phyloP scores from a whole-genome alignment of 2,113 vertebrate species.

The Nicator chloris region DNA sequence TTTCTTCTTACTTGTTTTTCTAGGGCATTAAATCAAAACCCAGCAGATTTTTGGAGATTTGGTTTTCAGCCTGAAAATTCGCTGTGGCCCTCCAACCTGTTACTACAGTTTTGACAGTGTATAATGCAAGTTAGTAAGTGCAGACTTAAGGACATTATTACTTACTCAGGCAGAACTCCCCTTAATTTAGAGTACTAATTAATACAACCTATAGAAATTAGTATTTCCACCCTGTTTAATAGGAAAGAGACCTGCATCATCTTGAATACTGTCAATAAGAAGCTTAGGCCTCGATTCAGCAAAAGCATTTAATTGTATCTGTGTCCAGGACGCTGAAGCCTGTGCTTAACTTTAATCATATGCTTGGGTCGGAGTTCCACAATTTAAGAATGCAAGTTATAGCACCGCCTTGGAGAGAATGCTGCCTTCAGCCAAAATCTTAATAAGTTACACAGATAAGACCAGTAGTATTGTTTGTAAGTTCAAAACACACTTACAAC shows the following conservation, averaged over 20 bases:
- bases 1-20: not conserved
- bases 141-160: not conserved
- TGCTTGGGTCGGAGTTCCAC: not conserved
- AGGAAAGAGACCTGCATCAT: not conserved
- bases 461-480: not conserved
- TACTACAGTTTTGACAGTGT: not conserved
- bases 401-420: not conserved
- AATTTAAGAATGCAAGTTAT: not conserved
- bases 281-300: not conserved
- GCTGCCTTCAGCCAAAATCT: not conserved
- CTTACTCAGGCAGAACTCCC: not conserved
- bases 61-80: not conserved
- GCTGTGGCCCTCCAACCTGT: not conserved
- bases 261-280: not conserved
- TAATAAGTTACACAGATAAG: not conserved
- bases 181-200: not conserved
- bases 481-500: not conserved
- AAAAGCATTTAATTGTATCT: not conserved
- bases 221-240: not conserved
- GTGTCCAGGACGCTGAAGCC: not conserved
- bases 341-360: not conserved
- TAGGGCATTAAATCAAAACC: not conserved
- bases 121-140: not conserved
- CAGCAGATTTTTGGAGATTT: not conserved
- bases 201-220: not conserved